A percentile compares a stretch with the other conserved stretches of the same genome.
phyloP scores from a whole-genome alignment of 2,888 invertebrate genomes.

The Aelia acuminata region DNA sequence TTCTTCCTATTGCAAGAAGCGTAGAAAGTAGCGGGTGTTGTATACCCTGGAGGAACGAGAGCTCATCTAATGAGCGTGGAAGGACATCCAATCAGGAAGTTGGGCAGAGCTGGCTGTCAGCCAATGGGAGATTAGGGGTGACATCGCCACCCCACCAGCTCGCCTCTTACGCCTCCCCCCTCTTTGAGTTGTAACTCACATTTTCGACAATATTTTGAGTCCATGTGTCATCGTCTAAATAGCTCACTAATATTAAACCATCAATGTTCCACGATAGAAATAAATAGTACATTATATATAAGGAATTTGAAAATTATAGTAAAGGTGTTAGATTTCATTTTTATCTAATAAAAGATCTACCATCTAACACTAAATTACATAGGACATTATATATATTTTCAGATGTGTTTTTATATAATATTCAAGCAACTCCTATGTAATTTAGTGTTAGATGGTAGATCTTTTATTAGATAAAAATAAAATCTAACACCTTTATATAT shows the following conservation, averaged over 20 bases:
- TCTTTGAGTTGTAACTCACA: background rate
- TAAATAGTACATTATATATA: too few relatives aligned
- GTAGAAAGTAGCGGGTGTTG: background rate
- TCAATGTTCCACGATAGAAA: too few relatives aligned
- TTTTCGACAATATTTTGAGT: background rate
- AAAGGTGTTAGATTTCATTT: too few relatives aligned
- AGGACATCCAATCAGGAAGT: slow-evolving; percentile 11
- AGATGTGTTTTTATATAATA: too few relatives aligned
- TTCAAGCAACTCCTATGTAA: too few relatives aligned
- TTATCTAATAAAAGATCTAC: too few relatives aligned
- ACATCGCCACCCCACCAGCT: background rate
- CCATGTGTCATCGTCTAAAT: background rate
- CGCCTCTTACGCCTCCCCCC: background rate
- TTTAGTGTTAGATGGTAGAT: too few relatives aligned
- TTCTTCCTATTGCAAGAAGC: background rate
- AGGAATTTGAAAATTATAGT: too few relatives aligned
- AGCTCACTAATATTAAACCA: background rate
- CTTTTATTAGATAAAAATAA: too few relatives aligned
- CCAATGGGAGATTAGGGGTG: background rate
- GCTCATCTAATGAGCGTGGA: background rate
- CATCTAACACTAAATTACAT: too few relatives aligned
- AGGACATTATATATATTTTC: too few relatives aligned
- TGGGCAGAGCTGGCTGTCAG: background rate
- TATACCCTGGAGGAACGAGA: background rate
- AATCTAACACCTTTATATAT: too few relatives aligned